Base-by-base conservation (phyloP, 1,140 invertebrate genomes). In the Saccostrea glomerata region DNA sequence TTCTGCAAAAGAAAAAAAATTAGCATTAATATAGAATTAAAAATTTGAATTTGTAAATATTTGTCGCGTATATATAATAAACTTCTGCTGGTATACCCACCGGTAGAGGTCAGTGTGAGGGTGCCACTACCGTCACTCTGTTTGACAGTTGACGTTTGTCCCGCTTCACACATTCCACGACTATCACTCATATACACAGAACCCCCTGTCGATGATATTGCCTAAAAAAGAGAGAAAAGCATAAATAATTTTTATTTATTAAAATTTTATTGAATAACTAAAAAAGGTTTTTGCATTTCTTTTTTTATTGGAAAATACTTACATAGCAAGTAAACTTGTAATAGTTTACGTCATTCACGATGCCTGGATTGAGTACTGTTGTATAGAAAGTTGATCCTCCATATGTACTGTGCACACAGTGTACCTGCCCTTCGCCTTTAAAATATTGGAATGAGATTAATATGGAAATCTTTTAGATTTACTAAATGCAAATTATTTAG, bases 271-370 rank as follows among this genome's bases (percentile, higher is more conserved):
- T 20, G 1, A n/a, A 63, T 20, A 6, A 20, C 20, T 13, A 20
- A 7, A 6, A 63, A 63, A 17, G n/a, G 17, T 63, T 5, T 5
- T 63, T 20, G 58, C 47, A 63, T 63, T 3, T 20, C 2, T 20
- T 20, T 60, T 63, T 17, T 47, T 4, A 47, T 47, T 66, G 20
- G 17, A 3, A 0, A 9, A 4, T 84, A 11, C 82, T 84, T 87
- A 87, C 86, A 40, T 70, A 84, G 60, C 86, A 87, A 2, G 86
- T 83, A 36, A 83, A 87, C 23, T 55, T 82, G 55, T 83, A 55
- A 82, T 84, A 87, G 17, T 83, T 63, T 3, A 55, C n/a, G 12
- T 84, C 40, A 83, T 87, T 82, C 73, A 87, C 58, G 4, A 17
- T 17, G 13, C 86, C 86, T 47, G 55, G 56, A 60, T 84, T 87